Evolutionary conservation across 92 coral and sea anemone species (phyloP), one percentile per base, ranked within the genome.

Genomic region (Epizoanthus ramosus): DNA sequence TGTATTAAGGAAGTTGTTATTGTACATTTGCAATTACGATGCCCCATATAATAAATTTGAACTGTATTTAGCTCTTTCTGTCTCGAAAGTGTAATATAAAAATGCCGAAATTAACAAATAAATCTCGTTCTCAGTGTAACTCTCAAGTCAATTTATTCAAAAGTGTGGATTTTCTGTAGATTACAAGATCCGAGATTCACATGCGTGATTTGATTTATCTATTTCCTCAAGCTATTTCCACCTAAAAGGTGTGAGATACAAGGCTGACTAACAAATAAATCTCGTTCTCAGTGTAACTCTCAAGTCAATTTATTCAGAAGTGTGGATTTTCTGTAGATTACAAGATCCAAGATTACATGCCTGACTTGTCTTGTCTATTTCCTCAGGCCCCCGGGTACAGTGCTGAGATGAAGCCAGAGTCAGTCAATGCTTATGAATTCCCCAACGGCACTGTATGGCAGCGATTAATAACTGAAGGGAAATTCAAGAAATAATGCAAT

Each of bases 341-440:
- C 31, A 28, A 28, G 31, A 28, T 28, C 31, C 22, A 7, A 23
- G 35, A 14, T 56, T 56, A 35, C 15, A 7, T 22, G 22, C n/a
- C 6, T 37, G 53, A 12, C 31, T 65, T 53, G 56, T 3, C 24
- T 35, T 25, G 2, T 76, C 72, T 73, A 69, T 66, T 60, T 64
- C 47, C 23, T 75, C 90, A 95, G 98, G 75, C 79, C 71, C 97
- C 97, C 3, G 98, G 98, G 0, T 95, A 95, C 86, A 91, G 98
- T 71, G 94, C 97, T 1, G 97, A 93, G 68, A 95, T 95, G 94
- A 89, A 85, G 75, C 16, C 84, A 56, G 53, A 88, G 43, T 93
- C 98, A 1, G 72, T 95, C 16, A 91, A 89, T 22, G 79, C 90
- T 9, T 89, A 83, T 79, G 94, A 95, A 73, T 95, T 84, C 84